Base-by-base conservation (phyloP, 2,797 vertebrate species). In the Cyprinella venusta region DNA sequence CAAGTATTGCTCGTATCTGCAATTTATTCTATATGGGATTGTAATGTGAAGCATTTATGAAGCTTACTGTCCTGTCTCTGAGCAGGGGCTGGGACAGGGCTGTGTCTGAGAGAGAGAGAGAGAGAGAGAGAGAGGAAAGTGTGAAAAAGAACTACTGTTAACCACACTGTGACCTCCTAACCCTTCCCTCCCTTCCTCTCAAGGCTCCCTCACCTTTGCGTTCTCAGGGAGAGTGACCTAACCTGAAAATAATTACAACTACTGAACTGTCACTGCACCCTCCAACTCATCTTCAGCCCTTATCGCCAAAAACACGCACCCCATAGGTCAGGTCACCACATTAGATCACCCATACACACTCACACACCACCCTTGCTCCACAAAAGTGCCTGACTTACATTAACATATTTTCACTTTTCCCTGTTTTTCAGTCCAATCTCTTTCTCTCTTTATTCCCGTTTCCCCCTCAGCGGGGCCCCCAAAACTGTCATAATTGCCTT, bases 281-380 rank as follows among this genome's bases (percentile, higher is more conserved):
- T 91, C 93, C 94, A 94, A 94, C 88, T 94, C 94, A 95, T 94
- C 92, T 91, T 84, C 88, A 89, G 91, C 91, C 89, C 87, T 84
- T 68, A 78, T 86, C 86, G 79, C 89, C 77, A 81, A 87, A 88
- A 92, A 90, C 86, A 90, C 90, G 91, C 82, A 61, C 94, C 93
- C 92, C 90, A 83, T 91, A 93, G 95, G 95, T 96, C 96, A 96
- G 91, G 92, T 92, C 91, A 90, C 90, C 94, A 92, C 92, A 94
- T 96, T 94, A 94, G 89, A 89, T 88, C 85, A 86, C 54, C 83
- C 79, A 86, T 91, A 91, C 93, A 94, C 94, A 91, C 91, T 90
- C 93, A 94, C 93, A 91, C 89, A 94, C 94, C 94, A 86, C 72
- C 89, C 87, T 85, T 90, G 61, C 65, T 83, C 84, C 89, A 67